Evolutionary conservation across 1,140 invertebrate species (phyloP).

Genomic region (Palaemon carinicauda): DNA sequence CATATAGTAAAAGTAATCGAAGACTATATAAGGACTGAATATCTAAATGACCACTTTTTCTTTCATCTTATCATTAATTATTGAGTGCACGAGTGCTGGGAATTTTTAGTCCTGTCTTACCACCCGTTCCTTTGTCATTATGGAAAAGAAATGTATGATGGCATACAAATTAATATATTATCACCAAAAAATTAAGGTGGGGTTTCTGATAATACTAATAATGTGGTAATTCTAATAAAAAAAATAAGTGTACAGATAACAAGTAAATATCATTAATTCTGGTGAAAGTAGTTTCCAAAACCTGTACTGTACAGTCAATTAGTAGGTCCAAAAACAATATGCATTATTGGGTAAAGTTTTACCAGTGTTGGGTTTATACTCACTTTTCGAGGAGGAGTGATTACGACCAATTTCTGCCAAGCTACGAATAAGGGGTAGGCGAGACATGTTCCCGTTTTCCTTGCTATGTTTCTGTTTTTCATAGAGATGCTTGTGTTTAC

Average conservation of each 20-base stretch:
- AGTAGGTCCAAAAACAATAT: too few species aligned
- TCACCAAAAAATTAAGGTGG: not conserved
- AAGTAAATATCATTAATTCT: not conserved
- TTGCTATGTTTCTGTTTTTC: slow-evolving; percentile 74
- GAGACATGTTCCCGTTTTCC: slow-evolving; percentile 77
- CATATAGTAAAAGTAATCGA: too few species aligned
- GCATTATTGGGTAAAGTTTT: too few species aligned
- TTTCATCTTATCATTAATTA: slow-evolving; percentile 22
- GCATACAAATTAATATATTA: slow-evolving; percentile 43
- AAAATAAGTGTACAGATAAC: not conserved
- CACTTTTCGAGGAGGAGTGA: slow-evolving; percentile 94
- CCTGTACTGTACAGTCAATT: too few species aligned
- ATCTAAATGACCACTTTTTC: slow-evolving; percentile 28
- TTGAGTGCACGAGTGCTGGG: slow-evolving; percentile 44
- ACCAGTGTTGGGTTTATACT: slow-evolving; percentile 67
- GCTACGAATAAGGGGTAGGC: slow-evolving; percentile 92
- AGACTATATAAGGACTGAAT: too few species aligned
- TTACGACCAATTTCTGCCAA: slow-evolving; percentile 96
- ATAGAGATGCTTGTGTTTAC: slow-evolving; percentile 94
- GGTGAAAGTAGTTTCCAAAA: not conserved
- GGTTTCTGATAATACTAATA: not conserved
- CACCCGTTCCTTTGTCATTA: slow-evolving; percentile 42
- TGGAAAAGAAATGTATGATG: slow-evolving; percentile 41
- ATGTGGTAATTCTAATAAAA: not conserved
- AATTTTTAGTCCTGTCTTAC: slow-evolving; percentile 41